A percentile compares a stretch with the other conserved stretches of the same genome.
Conservation (phyloP, 1,140 invertebrate species). For the Drosophila busckii region DNA sequence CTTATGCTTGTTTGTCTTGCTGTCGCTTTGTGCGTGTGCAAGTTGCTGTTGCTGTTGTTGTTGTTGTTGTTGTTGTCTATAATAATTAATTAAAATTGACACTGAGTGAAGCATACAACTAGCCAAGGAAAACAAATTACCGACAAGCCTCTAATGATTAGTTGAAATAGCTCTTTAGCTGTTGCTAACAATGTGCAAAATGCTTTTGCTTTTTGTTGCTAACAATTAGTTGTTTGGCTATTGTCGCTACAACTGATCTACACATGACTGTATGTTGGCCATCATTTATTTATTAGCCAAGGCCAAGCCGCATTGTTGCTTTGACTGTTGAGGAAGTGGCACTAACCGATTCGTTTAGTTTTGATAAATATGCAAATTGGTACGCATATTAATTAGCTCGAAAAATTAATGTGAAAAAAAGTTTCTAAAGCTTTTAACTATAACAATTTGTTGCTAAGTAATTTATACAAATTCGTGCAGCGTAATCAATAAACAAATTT, state of each 20-base stretch:
- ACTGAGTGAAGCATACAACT: constrained; percentile 56
- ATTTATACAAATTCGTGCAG: constrained; percentile 55
- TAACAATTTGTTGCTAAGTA: constrained; percentile 38
- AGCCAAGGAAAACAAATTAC: constrained; percentile 56
- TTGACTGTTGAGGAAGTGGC: constrained; percentile 37
- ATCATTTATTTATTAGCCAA: constrained; percentile 26
- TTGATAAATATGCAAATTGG: no score
- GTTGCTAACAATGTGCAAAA: constrained; percentile 70
- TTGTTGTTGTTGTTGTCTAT: constrained; percentile 45
- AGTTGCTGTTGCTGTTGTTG: constrained; percentile 10
- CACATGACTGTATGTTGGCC: no score
- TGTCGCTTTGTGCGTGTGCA: neutral
- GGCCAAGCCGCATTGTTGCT: constrained; percentile 30
- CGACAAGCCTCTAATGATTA: constrained; percentile 69
- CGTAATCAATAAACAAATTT: constrained; percentile 74
- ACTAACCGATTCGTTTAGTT: no score
- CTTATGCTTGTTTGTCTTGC: neutral
- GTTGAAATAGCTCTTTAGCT: constrained; percentile 59
- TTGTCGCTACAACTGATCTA: constrained; percentile 14
- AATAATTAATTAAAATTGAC: constrained; percentile 76
- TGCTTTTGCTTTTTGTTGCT: constrained; percentile 68
- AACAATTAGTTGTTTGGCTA: constrained; percentile 51
- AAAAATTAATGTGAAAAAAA: constrained; percentile 26
- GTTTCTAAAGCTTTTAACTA: constrained; percentile 8
- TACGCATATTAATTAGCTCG: no score